Conservation (phyloP, 2,113 vertebrate genomes). For the Coturnix japonica region DNA sequence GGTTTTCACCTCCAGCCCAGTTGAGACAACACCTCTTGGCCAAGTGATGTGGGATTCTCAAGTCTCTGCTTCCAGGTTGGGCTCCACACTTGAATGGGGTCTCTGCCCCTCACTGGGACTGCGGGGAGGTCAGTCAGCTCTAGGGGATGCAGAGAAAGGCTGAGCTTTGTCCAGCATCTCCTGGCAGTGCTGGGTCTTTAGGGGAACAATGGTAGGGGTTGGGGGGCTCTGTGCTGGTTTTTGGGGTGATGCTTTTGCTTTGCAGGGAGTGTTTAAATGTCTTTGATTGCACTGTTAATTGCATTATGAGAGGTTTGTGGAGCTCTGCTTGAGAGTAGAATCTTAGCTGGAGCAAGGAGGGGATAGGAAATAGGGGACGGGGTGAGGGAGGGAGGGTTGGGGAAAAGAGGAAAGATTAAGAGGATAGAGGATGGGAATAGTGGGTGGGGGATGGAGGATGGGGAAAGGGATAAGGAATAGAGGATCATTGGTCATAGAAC, state of each 20-base stretch:
- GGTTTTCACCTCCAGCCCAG: accelerated
- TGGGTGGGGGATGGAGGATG: neutral
- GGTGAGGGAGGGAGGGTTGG: neutral
- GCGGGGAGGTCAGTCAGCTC: neutral
- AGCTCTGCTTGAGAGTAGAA: neutral
- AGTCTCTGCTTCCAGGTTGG: neutral
- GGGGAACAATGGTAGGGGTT: neutral
- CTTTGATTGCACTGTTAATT: accelerated
- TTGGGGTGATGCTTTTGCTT: neutral
- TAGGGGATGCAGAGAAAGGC: neutral
- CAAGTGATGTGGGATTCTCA: neutral
- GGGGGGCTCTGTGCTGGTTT: neutral
- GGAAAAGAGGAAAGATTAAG: neutral
- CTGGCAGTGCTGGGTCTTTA: neutral
- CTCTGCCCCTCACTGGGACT: neutral
- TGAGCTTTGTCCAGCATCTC: neutral
- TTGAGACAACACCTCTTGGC: neutral
- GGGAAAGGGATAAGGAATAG: neutral
- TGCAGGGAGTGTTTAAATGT: neutral
- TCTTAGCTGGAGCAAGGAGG: neutral
- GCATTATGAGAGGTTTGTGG: neutral
- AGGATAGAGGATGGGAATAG: neutral
- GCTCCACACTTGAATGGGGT: neutral
- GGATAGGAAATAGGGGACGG: neutral
- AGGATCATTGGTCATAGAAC: neutral